Base-by-base conservation (phyloP, 2,113 vertebrate genomes). In the Scortum barcoo region DNA sequence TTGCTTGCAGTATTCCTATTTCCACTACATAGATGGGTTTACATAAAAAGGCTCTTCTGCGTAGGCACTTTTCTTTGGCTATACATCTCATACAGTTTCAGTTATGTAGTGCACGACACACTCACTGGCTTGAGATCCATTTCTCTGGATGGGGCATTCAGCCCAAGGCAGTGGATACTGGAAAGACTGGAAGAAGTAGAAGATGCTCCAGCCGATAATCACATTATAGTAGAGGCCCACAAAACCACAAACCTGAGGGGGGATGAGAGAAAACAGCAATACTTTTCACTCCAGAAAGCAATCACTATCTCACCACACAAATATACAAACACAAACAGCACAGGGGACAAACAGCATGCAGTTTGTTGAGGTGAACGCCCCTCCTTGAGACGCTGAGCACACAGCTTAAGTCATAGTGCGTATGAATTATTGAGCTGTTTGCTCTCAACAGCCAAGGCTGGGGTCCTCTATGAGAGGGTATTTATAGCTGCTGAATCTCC, bases 131-230 rank as follows among this genome's bases (percentile, higher is more conserved):
- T 95, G 73, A 0, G 93, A 95, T 91, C 97, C 98, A 0, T 99
- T 99, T 76, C 53, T 96, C 72, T 94, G 62, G 1, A 97, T 82
- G 69, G 98, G 97, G 65, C 98, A 99, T 71, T 99, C 97, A 9
- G 96, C 97, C 98, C 98, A 99, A 72, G 98, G 98, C 71, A 99
- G 94, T 1, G 98, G 98, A 87, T 96, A 98, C 94, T 99, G 98
- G 94, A 99, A 99, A 12, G 98, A 99, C 93, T 99, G 95, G 83
- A 99, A 98, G 93, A 99, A 99, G 91, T 99, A 99, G 83, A 99
- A 99, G 95, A 99, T 97, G 91, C 97, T 99, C 98, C 98, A 99
- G 71, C 97, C 97, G 0, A 99, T 99, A 93, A 99, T 99, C 84
- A 99, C 98, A 0, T 99, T 99, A 86, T 99, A 99, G 76, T 99